Base-by-base conservation (phyloP, 2,888 invertebrate species). In the Caradrina kadenii region DNA sequence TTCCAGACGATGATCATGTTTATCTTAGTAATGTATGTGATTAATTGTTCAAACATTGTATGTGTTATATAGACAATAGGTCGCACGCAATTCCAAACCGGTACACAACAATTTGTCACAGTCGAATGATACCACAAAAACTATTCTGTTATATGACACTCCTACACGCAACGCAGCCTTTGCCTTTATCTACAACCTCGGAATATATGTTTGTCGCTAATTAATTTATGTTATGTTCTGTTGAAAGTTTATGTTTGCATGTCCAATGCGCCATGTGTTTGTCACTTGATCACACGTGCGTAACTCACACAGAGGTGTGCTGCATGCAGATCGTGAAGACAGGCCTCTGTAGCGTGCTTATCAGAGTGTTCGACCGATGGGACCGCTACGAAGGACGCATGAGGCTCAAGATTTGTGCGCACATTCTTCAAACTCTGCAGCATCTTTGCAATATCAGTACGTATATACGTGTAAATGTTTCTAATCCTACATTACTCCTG, bases 301-400 rank as follows among this genome's bases (percentile, higher is more conserved):
- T 94, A 93, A 94, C 94, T 94, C 92, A 94, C 90, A 92, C 94
- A 97, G 97, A 96, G 93, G 93, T 96, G 87, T 97, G 96, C 94
- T 97, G 97, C 92, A 96, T 96, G 90, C 96, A 96, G 93, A 96
- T 97, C 88, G 96, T 96, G 86, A 97, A 97, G 94, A 95, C 96
- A 85, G 96, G 96, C 79, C 94, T 97, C 82, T 94, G 96, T 85
- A 93, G 93, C 87, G 93, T 96, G 81, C 90, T 97, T 72, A 94
- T 97, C 89, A 93, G 96, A 79, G 95, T 97, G 85, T 96, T 97
- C 92, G 97, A 97, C 88, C 94, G 96, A 52, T 97, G 97, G 97
- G 97, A 97, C 78, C 96, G 96, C 87, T 97, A 96, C 90, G 97
- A 97, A 84, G 96, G 97, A 13, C 96, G 96, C 89, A 95, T 96